A percentile compares a stretch with the other conserved stretches of the same genome.
Evolutionary conservation across 2,113 vertebrate species (phyloP).

Genomic region (Myxocyprinus asiaticus): DNA sequence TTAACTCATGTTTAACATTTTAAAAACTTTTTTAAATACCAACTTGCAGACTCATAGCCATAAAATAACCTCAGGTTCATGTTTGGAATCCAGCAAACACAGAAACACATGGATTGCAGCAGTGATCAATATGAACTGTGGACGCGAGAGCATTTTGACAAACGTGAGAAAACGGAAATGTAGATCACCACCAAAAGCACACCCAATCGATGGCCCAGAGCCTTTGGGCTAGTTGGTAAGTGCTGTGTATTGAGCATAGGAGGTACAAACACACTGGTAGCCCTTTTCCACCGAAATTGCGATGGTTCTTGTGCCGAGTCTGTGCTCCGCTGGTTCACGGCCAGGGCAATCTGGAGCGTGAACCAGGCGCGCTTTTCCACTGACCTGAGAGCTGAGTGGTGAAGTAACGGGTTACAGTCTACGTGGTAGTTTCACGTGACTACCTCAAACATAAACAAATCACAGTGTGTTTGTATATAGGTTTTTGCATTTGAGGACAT

Average conservation of each 20-base stretch:
- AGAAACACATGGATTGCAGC: neutral
- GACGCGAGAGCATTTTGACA: neutral
- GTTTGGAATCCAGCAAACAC: neutral
- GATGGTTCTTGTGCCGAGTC: no score
- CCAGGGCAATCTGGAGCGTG: no score
- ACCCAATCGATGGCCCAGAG: constrained; percentile 54
- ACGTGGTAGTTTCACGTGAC: no score
- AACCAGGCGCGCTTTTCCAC: no score
- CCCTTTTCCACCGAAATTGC: no score
- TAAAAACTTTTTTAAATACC: neutral
- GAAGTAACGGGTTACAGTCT: no score
- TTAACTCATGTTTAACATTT: neutral
- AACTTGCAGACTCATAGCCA: neutral
- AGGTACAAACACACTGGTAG: constrained; percentile 13
- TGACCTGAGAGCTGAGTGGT: no score
- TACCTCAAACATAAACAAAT: no score
- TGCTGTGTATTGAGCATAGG: constrained; percentile 23
- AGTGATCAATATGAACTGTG: constrained; percentile 1
- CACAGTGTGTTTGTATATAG: no score
- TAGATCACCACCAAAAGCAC: constrained; percentile 24
- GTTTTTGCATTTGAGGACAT: no score
- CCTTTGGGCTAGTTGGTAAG: constrained; percentile 47
- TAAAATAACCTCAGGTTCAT: neutral
- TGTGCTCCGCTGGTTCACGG: no score
- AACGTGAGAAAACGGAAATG: constrained; percentile 22